A percentile compares a stretch with the other conserved stretches of the same genome.
Evolutionary conservation across 64 coral and sea anemone species (phyloP).

Genomic region (Pocillopora verrucosa): DNA sequence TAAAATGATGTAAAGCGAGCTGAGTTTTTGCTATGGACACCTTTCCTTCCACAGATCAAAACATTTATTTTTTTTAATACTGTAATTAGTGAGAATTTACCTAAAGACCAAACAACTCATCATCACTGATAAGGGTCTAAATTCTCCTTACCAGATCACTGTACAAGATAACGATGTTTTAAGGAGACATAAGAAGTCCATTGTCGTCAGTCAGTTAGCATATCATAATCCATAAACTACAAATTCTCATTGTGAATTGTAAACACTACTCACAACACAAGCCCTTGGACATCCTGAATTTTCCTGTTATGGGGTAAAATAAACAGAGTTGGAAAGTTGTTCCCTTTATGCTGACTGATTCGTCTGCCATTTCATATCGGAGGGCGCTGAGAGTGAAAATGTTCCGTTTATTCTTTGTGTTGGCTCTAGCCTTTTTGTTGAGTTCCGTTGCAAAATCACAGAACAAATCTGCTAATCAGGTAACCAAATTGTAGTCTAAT

Average conservation of each 20-base stretch:
- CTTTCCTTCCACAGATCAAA: not conserved
- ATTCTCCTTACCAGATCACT: not conserved
- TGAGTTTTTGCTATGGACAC: too few species aligned
- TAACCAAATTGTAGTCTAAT: not conserved
- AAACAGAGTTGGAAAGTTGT: not conserved
- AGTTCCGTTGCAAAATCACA: not conserved
- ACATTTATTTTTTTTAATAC: not conserved
- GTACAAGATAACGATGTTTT: not conserved
- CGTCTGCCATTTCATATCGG: not conserved
- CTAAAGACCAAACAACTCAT: not conserved
- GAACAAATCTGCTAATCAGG: not conserved
- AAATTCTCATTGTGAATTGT: not conserved
- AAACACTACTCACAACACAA: not conserved
- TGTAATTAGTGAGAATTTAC: not conserved
- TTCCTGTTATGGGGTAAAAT: not conserved
- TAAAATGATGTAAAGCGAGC: too few species aligned
- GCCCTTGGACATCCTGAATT: not conserved
- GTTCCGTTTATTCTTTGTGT: not conserved
- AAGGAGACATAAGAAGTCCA: not conserved
- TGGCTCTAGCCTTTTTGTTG: constrained; percentile 1
- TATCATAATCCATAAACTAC: not conserved
- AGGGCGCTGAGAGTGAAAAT: not conserved
- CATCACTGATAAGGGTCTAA: not conserved
- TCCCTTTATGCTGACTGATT: not conserved
- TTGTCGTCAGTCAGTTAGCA: not conserved